Evolutionary conservation across 2,888 invertebrate genomes (phyloP), one percentile per base, ranked within the genome.

Genomic region (Resseliella maxima): DNA sequence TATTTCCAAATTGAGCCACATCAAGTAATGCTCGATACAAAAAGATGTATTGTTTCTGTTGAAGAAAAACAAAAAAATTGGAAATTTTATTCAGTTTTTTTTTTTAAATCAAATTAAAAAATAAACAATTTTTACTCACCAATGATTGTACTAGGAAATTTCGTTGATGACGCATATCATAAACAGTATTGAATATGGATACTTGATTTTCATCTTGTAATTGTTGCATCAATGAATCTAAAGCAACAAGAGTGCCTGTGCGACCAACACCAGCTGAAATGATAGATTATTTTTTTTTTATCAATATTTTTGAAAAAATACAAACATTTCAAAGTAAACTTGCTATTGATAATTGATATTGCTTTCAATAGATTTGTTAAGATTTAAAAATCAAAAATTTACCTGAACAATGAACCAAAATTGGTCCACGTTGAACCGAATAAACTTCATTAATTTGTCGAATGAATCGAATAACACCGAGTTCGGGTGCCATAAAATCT

Each of bases 401-500:
- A 85, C 85, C 85, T 10, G 85, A 72, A 92, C 98, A 98, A 91
- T 98, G 98, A 38, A 98, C 96, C 88, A 97, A 93, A 88, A 96
- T 95, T 0, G 96, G 96, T 0, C 97, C 95, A 50, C 95, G 95
- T 90, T 96, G 96, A 87, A 94, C 92, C 2, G 95, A 94, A 92
- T 96, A 97, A 36, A 96, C 96, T 88, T 96, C 96, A 91, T 97
- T 97, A 87, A 98, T 95, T 88, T 97, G 93, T 90, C 93, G 91
- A 87, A 98, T 96, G 89, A 98, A 98, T 89, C 96, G 96, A 86
- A 98, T 94, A 89, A 98, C 95, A 50, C 97, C 97, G 88, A 96
- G 95, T 89, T 98, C 98, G 0, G 98, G 98, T 0, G 98, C 98
- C 90, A 96, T 96, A 89, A 98, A 98, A 91, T 98, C 98, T 90